phyloP scores from a whole-genome alignment of 2,113 vertebrate genomes.

The Eptesicus fuscus region DNA sequence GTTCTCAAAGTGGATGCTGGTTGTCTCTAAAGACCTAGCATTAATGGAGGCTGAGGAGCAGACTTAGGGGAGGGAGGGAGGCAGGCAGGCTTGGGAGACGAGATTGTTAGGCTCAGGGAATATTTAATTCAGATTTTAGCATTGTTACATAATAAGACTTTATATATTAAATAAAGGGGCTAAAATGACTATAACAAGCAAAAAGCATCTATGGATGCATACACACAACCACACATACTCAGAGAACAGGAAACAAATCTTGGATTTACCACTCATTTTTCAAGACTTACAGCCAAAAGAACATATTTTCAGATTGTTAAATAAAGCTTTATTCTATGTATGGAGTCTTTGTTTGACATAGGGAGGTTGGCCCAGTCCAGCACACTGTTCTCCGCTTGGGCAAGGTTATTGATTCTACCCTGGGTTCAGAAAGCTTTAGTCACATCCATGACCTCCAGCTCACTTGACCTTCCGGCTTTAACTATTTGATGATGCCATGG shows the following conservation, averaged over 20 bases:
- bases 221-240: not conserved
- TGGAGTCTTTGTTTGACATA: not conserved
- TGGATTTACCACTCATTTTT: not conserved
- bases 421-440: not conserved
- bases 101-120: not conserved
- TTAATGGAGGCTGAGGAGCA: not conserved
- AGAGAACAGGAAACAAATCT: not conserved
- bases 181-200: conserved; percentile 1
- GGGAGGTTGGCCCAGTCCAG: not conserved
- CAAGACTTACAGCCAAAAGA: conserved; percentile 6
- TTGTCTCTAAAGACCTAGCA: not conserved
- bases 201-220: not conserved
- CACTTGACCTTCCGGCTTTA: not conserved
- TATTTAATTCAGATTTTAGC: conserved; percentile 36
- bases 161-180: not conserved
- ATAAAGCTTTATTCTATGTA: conserved; percentile 48
- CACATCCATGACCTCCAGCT: not conserved
- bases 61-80: not conserved
- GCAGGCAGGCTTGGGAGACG: not conserved
- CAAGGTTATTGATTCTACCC: not conserved
- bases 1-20: not conserved
- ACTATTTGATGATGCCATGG: not conserved
- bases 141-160: conserved; percentile 5
- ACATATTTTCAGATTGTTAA: conserved; percentile 40
- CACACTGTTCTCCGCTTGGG: not conserved